phyloP scores from a whole-genome alignment of 2,888 invertebrate species.

The Melanostoma scalare region DNA sequence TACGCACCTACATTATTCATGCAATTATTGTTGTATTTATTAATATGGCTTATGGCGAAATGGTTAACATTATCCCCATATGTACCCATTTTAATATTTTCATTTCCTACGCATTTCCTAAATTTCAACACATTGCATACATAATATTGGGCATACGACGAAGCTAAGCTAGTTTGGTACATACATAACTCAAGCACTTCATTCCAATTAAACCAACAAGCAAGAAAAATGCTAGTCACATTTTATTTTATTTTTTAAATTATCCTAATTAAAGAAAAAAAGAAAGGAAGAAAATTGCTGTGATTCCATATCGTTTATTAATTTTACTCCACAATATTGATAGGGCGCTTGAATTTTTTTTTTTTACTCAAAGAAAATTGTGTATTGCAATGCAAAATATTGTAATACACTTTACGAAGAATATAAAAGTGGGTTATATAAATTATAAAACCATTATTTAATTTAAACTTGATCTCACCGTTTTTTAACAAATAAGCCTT shows the following conservation, averaged over 20 bases:
- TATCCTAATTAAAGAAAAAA: background rate
- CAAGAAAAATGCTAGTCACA: background rate
- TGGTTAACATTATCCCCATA: background rate
- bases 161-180: background rate
- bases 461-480: slow-evolving; percentile 78
- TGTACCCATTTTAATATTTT: slow-evolving; percentile 33
- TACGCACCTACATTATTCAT: background rate
- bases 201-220: background rate
- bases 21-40: too few relatives aligned
- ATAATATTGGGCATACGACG: slow-evolving; percentile 12
- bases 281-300: background rate
- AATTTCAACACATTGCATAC: slow-evolving; percentile 31
- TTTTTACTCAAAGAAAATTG: slow-evolving; percentile 2
- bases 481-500: slow-evolving; percentile 78
- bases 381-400: slow-evolving; percentile 39
- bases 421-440: slow-evolving; percentile 43
- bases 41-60: too few relatives aligned
- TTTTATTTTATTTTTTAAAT: background rate
- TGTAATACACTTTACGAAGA: slow-evolving; percentile 1
- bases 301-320: too few relatives aligned
- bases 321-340: background rate
- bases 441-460: slow-evolving; percentile 44
- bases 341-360: slow-evolving; percentile 24
- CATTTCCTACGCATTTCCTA: slow-evolving; percentile 50
- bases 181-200: too few relatives aligned